Percentiles rank a stretch among this genome's conserved stretches.
phyloP scores from a whole-genome alignment of 1,140 invertebrate genomes.

The Trichonephila clavipes region DNA sequence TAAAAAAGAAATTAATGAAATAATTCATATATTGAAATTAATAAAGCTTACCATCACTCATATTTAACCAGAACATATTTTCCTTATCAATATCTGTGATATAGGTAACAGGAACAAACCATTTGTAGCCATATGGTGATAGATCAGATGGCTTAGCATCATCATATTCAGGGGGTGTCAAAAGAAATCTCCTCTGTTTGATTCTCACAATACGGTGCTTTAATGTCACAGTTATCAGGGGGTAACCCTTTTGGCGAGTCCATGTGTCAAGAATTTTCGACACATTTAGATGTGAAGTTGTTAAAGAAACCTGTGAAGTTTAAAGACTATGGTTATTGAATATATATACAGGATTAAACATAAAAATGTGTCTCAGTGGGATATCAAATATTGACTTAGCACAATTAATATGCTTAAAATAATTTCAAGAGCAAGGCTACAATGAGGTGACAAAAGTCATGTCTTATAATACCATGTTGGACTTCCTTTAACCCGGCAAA shows the following conservation, averaged over 20 bases:
- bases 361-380: background rate
- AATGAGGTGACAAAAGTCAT: too few relatives aligned
- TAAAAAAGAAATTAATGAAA: too few relatives aligned
- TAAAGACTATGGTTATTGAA: background rate
- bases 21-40: too few relatives aligned
- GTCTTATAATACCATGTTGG: too few relatives aligned
- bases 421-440: too few relatives aligned
- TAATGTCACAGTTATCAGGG: constrained; percentile 85
- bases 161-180: constrained; percentile 78
- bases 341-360: background rate
- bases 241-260: constrained; percentile 95
- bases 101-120: constrained; percentile 90
- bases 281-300: constrained; percentile 68
- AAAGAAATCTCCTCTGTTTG: constrained; percentile 83
- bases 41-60: constrained; percentile 85
- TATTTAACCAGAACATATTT: constrained; percentile 86
- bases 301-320: constrained; percentile 76
- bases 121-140: constrained; percentile 83
- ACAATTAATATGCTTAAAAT: too few relatives aligned
- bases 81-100: constrained; percentile 84
- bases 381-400: too few relatives aligned
- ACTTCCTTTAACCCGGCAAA: too few relatives aligned
- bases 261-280: constrained; percentile 92
- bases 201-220: constrained; percentile 85
- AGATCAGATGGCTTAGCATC: constrained; percentile 77